Evolutionary conservation across 2,888 invertebrate genomes (phyloP), one percentile per base, ranked within the genome.

Genomic region (Ferrisia virgata): DNA sequence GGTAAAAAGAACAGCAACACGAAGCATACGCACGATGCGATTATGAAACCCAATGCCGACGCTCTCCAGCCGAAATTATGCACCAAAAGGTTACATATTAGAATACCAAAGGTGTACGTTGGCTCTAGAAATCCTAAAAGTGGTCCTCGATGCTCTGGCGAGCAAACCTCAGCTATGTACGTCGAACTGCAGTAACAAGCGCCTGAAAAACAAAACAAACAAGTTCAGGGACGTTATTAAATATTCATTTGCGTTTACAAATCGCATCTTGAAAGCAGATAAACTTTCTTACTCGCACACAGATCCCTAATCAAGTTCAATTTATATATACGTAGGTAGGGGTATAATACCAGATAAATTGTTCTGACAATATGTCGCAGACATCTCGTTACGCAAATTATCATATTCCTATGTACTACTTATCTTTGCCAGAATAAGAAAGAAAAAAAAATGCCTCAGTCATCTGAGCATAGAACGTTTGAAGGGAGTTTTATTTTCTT

Each of bases 1-100:
- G 85, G 85, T 15, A 86, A 11, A 1, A 84, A 11, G 82, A 85
- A 85, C 13, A 86, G 39, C 8, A 84, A 28, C 11, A 72, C 15
- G 58, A 69, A 80, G 6, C 85, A 80, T 9, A 53, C 33, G 15
- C 72, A 13, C 22, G 84, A 84, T 0, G 22, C 22, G 18, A 25
- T n/a, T 9, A 84, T 36, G 69, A 84, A 84, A 40, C 33, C 79
- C 18, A 79, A 79, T 9, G 84, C 79, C 5, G 79, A 33, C 15
- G 36, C 39, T n/a, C 79, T 47, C 84, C 84, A 84, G n/a, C 84
- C 84, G 25, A 84, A 64, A 36, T 79, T 58, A 18, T 84, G 84
- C 13, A 84, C 84, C 25, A 84, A 15, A 4, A 84, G 39, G 78
- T 84, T 84, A 39, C 84, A 84, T 11, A 79, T 33, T 5, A 84